Base-by-base conservation (phyloP, 2,888 invertebrate species). In the Kryphioiulus occultus region DNA sequence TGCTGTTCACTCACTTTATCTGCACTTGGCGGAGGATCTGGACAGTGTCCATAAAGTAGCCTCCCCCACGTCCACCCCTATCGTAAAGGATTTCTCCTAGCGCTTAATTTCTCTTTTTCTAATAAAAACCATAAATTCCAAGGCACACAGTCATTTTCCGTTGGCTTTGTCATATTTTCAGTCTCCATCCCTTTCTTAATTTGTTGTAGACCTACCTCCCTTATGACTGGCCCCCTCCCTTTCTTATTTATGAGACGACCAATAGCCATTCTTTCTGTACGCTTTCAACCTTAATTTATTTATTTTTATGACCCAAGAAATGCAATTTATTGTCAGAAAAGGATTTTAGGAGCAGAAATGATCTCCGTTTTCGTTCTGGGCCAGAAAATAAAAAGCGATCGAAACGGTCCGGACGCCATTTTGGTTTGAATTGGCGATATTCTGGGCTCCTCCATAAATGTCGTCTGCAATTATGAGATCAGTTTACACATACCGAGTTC, bases 161-260 rank as follows among this genome's bases (percentile, higher is more conserved):
- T 59, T 59, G 59, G 59, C 59, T n/a, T 59, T n/a, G 59, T 59
- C 59, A 59, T 59, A 59, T 59, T 59, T 59, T 59, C 59, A n/a
- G 22, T 19, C 22, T 59, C n/a, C 59, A 59, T 22, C 59, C 59
- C 59, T 12, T 59, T 59, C 59, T 59, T 59, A 59, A 59, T 59
- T 59, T 59, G 59, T 59, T n/a, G 59, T n/a, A 59, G 59, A 15
- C n/a, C 59, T 12, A 2, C 59, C 59, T 59, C 59, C 59, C 59
- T 59, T 19, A 59, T 59, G 59, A 59, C 59, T 59, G 0, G 9
- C n/a, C 15, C 59, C 59, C 59, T 59, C 59, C 59, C 59, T 59
- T 59, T n/a, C n/a, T 59, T 59, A 59, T 59, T 59, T 59, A 59
- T 59, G 59, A 59, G n/a, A 15, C 7, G 59, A 59, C 59, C 59